Evolutionary conservation across 2,113 vertebrate species (phyloP), one percentile per base, ranked within the genome.

Genomic region (Mesembrinibis cayennensis): DNA sequence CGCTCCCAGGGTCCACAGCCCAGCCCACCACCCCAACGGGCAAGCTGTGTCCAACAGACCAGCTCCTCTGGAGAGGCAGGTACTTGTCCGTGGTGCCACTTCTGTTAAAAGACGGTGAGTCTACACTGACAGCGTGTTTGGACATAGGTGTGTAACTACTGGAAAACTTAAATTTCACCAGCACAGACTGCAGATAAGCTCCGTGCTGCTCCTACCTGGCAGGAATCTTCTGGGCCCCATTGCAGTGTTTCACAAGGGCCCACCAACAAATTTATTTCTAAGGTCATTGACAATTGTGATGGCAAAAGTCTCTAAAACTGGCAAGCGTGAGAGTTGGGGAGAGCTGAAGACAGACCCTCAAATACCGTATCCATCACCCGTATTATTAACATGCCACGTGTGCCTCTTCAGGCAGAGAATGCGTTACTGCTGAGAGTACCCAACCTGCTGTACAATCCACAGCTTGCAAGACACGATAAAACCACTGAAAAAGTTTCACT

Each of bases 71-170:
- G n/a, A 50, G 63, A 19, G 18, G 40, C 73, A 67, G 55, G 9
- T 11, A 6, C 34, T 17, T 10, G 16, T 13, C 56, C 9, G 3
- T 4, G 44, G 6, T 29, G 45, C 16, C 13, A 4, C 45, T 65
- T 16, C 59, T 66, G 42, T 11, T 25, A 11, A 7, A 50, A n/a
- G 25, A 3, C 16, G 6, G 11, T 21, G n/a, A 36, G 32, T 13
- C 44, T 13, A 18, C 45, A 18, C 53, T 2, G 38, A 38, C 9
- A 11, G 14, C 3, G 0, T 15, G 4, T 21, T 18, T 21, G 42
- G 61, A 47, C n/a, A 14, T 0, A 2, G 7, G 22, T 19, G 10
- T 32, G 12, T 3, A 49, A 59, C 52, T 34, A 13, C 29, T 9
- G 44, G 45, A 23, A 63, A 49, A 27, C 22, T 40, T 20, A 7